phyloP scores from a whole-genome alignment of 2,797 vertebrate genomes.

The Prunella strophiata region DNA sequence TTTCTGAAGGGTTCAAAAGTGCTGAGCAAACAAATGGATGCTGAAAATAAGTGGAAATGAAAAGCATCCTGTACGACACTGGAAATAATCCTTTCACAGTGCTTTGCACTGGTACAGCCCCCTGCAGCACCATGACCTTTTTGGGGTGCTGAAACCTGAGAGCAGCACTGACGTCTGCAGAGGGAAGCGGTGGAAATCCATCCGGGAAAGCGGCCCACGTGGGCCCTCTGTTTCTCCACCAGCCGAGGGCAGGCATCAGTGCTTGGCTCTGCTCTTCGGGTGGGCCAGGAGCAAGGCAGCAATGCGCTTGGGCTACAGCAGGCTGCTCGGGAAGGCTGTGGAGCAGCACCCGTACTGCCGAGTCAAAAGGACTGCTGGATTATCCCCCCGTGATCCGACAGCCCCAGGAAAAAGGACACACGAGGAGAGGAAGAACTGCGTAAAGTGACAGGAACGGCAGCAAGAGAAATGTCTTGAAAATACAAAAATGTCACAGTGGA shows the following conservation, averaged over 20 bases:
- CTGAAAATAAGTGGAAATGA: not conserved
- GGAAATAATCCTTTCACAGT: not conserved
- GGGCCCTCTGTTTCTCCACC: not conserved
- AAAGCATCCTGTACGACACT: rapidly evolving
- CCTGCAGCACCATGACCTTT: not conserved
- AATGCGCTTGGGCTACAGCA: not conserved
- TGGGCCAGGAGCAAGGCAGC: not conserved
- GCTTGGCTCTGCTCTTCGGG: rapidly evolving
- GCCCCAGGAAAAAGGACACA: not conserved
- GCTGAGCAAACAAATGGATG: not conserved
- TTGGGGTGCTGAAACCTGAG: not conserved
- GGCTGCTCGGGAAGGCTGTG: not conserved
- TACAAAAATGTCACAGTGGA: not conserved
- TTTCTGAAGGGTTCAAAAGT: not conserved
- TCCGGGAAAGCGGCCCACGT: rapidly evolving
- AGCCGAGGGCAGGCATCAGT: rapidly evolving
- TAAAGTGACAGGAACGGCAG: not conserved
- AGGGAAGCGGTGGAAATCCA: rapidly evolving
- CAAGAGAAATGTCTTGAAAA: not conserved
- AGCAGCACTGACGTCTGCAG: not conserved
- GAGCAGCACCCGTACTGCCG: rapidly evolving
- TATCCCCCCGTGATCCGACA: rapidly evolving
- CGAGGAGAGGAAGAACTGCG: rapidly evolving
- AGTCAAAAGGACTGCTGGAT: rapidly evolving
- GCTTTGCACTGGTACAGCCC: rapidly evolving